Conservation (phyloP, 2,113 vertebrate genomes). For the Nycticebus coucang region DNA sequence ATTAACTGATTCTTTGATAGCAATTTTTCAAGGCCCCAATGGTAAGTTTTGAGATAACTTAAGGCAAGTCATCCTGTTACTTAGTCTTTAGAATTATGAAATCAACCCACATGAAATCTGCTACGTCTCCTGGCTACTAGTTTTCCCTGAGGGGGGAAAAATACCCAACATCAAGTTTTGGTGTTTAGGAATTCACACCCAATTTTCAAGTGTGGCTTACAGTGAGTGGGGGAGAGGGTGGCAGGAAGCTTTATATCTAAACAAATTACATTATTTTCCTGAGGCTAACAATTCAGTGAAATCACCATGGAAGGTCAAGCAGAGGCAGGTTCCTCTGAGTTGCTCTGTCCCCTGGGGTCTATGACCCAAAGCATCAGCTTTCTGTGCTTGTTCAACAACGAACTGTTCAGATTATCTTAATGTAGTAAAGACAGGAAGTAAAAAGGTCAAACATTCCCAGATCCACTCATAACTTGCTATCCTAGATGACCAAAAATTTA, state of each 20-base stretch:
- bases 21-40: not conserved
- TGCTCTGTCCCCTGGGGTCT: rapidly evolving
- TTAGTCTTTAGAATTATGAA: not conserved
- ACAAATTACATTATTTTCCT: not conserved
- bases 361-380: not conserved
- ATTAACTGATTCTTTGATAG: too few relatives aligned
- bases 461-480: not conserved
- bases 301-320: too few relatives aligned
- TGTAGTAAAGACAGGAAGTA: not conserved
- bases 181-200: not conserved
- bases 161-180: not conserved
- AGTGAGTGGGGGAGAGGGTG: not conserved
- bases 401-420: not conserved
- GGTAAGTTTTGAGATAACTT: not conserved
- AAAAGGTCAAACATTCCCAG: not conserved
- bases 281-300: not conserved
- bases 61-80: not conserved
- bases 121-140: not conserved
- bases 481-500: not conserved
- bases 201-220: not conserved
- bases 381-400: not conserved
- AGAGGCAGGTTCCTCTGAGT: rapidly evolving
- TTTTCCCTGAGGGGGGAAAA: not conserved
- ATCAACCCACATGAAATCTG: not conserved
- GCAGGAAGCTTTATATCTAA: not conserved